Conservation (phyloP, 53 echinoderm and acorn worm genomes). For the Echinometra lucunter region DNA sequence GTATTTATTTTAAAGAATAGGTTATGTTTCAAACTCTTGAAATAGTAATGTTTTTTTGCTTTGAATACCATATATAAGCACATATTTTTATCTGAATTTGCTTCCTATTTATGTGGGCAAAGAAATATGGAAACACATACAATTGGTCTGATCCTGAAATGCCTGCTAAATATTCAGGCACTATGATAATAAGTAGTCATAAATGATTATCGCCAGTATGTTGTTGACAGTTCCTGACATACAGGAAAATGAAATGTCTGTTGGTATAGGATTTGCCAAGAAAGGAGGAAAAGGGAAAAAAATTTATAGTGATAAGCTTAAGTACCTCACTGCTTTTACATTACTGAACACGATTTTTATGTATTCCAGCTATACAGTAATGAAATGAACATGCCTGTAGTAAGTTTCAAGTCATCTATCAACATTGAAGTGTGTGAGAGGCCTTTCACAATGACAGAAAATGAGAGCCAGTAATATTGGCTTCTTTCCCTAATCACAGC, state of each 20-base stretch:
- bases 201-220: not conserved
- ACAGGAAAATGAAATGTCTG: not conserved
- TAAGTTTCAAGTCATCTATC: not conserved
- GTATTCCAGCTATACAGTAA: not conserved
- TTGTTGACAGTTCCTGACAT: not conserved
- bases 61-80: not conserved
- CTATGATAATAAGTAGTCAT: not conserved
- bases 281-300: not conserved
- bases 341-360: not conserved
- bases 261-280: not conserved
- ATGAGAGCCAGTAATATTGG: not conserved
- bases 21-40: not conserved
- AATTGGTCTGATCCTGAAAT: not conserved
- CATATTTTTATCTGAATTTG: too few relatives aligned
- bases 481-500: not conserved
- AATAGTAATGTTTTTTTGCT: not conserved
- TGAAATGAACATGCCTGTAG: not conserved
- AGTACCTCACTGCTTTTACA: not conserved
- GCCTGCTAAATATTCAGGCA: not conserved
- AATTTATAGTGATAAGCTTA: too few relatives aligned
- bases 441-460: not conserved
- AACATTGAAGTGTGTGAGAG: not conserved
- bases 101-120: not conserved
- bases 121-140: not conserved
- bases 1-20: not conserved